Evolutionary conservation across 1,140 invertebrate species (phyloP).

Genomic region (Sipha flava): DNA sequence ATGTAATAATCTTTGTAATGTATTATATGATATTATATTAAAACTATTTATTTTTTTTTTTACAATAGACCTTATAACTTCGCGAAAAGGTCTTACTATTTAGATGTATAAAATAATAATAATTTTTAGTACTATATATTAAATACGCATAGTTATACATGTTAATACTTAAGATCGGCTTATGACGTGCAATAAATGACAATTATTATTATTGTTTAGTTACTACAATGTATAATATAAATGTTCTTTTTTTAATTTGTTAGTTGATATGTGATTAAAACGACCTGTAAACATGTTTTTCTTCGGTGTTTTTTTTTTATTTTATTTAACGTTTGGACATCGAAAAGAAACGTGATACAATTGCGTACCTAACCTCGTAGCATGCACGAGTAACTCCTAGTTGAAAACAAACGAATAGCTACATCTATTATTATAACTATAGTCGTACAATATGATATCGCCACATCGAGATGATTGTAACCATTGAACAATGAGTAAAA

Average conservation of each 20-base stretch:
- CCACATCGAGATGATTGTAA: too few species aligned
- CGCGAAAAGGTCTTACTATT: not conserved
- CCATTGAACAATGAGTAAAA: too few species aligned
- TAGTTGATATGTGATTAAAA: constrained; percentile 3
- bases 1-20: not conserved
- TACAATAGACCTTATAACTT: not conserved
- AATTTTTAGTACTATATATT: not conserved
- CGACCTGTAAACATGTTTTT: not conserved
- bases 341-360: too few species aligned
- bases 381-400: too few species aligned
- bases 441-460: too few species aligned
- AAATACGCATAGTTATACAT: not conserved
- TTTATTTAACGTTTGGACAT: too few species aligned
- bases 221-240: not conserved
- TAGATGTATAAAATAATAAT: not conserved
- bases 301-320: not conserved
- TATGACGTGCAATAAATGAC: constrained; percentile 1
- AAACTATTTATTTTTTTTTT: not conserved
- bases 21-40: not conserved
- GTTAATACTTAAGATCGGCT: constrained; percentile 1
- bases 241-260: not conserved
- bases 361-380: too few species aligned
- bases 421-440: too few species aligned
- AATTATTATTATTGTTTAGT: constrained; percentile 3
- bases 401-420: too few species aligned